Percentiles rank a stretch among this genome's conserved stretches.
phyloP scores from a whole-genome alignment of 1,140 invertebrate genomes.

The Dinoponera quadriceps region DNA sequence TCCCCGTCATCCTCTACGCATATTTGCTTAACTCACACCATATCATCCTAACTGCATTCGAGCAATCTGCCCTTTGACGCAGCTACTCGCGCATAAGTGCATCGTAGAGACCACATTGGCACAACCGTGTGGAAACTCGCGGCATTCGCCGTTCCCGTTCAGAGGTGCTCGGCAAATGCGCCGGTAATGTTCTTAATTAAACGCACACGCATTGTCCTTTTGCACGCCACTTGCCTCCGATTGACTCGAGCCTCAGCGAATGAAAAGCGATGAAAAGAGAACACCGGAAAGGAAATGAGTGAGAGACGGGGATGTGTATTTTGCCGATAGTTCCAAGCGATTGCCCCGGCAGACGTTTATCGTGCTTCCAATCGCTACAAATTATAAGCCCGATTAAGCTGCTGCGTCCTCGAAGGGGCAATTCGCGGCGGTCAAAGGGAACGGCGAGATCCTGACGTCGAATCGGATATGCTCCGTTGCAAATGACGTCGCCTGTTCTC shows the following conservation, averaged over 20 bases:
- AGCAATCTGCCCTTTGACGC: constrained; percentile 36
- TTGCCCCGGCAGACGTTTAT: neutral
- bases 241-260: neutral
- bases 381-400: neutral
- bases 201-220: neutral
- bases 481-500: neutral
- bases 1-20: neutral
- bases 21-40: constrained; percentile 11
- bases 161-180: neutral
- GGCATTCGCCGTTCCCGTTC: neutral
- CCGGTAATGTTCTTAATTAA: constrained; percentile 23
- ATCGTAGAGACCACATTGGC: constrained; percentile 6
- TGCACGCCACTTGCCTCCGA: neutral
- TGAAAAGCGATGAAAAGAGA: neutral
- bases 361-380: neutral
- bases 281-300: no score
- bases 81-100: constrained; percentile 46
- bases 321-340: neutral
- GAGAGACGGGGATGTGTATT: no score
- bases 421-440: neutral
- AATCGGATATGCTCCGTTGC: neutral
- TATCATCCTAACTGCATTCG: constrained; percentile 39
- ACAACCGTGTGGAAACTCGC: neutral
- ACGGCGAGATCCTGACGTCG: neutral
- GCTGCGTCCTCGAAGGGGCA: neutral